Conservation (phyloP, 1,140 invertebrate species). For the Cyclina sinensis region DNA sequence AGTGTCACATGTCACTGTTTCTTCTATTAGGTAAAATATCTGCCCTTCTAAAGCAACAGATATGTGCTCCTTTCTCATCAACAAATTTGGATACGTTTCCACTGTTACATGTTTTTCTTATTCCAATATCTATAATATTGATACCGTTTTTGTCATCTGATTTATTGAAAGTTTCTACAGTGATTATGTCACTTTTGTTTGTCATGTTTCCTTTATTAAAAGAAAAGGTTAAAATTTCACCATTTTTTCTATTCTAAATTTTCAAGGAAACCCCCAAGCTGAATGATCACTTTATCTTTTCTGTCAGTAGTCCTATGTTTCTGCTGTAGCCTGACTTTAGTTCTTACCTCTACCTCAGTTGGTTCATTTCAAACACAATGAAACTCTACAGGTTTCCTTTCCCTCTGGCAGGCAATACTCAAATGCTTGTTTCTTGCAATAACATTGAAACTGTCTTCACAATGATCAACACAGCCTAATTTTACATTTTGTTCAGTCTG, state of each 20-base stretch:
- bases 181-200: background rate
- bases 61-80: conserved; percentile 7
- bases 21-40: conserved; percentile 56
- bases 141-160: background rate
- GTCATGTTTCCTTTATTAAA: background rate
- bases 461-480: conserved; percentile 18
- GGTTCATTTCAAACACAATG: background rate
- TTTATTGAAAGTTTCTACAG: background rate
- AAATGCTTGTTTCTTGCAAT: conserved; percentile 9
- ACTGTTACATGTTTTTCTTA: conserved; percentile 16
- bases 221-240: background rate
- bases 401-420: background rate
- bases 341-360: conserved; percentile 16
- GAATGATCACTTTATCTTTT: conserved; percentile 24
- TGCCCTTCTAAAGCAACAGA: conserved; percentile 39
- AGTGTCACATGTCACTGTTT: no score
- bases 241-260: background rate
- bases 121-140: conserved; percentile 39
- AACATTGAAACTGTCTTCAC: conserved; percentile 32
- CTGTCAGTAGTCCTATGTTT: background rate
- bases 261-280: conserved; percentile 34
- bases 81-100: background rate
- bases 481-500: conserved; percentile 4
- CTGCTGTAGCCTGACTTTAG: background rate
- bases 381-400: background rate